phyloP scores from a whole-genome alignment of 2,888 invertebrate species.

The Agrochola macilenta region DNA sequence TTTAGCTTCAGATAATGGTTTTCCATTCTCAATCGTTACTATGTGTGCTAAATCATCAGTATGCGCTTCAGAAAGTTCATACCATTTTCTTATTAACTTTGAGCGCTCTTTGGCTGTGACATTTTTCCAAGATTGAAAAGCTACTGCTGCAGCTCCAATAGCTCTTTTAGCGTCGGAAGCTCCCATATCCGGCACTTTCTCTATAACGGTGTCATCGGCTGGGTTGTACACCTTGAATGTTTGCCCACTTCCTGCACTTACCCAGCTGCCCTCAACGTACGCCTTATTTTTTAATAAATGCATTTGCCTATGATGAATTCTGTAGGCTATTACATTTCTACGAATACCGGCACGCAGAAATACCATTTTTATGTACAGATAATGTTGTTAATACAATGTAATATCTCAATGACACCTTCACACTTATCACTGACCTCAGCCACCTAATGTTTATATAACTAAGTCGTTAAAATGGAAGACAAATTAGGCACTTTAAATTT shows the following conservation, averaged over 20 bases:
- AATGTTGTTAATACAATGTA: slow-evolving; percentile 8
- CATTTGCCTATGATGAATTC: slow-evolving; percentile 75
- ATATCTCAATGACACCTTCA: slow-evolving; percentile 42
- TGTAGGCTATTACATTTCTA: slow-evolving; percentile 68
- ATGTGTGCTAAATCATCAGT: slow-evolving; percentile 94
- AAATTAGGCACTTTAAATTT: slow-evolving; percentile 28
- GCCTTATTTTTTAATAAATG: slow-evolving; percentile 83
- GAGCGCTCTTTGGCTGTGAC: slow-evolving; percentile 95
- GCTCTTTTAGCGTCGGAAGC: slow-evolving; percentile 93
- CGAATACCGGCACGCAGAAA: slow-evolving; percentile 71
- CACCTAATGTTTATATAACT: too few species aligned
- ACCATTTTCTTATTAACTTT: slow-evolving; percentile 93
- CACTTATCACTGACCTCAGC: not conserved
- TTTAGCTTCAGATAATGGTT: slow-evolving; percentile 96
- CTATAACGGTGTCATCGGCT: slow-evolving; percentile 93
- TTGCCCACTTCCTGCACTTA: slow-evolving; percentile 91
- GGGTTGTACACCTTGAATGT: slow-evolving; percentile 96
- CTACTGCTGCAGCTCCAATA: slow-evolving; percentile 93
- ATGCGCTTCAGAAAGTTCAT: slow-evolving; percentile 93
- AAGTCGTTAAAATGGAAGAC: slow-evolving; percentile 33
- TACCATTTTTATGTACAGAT: slow-evolving; percentile 68
- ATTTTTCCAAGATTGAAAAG: slow-evolving; percentile 95
- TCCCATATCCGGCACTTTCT: slow-evolving; percentile 96
- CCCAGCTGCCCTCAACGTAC: slow-evolving; percentile 93
- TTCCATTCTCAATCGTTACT: slow-evolving; percentile 96